Conservation (phyloP, 2,113 vertebrate genomes). For the Python bivittatus region DNA sequence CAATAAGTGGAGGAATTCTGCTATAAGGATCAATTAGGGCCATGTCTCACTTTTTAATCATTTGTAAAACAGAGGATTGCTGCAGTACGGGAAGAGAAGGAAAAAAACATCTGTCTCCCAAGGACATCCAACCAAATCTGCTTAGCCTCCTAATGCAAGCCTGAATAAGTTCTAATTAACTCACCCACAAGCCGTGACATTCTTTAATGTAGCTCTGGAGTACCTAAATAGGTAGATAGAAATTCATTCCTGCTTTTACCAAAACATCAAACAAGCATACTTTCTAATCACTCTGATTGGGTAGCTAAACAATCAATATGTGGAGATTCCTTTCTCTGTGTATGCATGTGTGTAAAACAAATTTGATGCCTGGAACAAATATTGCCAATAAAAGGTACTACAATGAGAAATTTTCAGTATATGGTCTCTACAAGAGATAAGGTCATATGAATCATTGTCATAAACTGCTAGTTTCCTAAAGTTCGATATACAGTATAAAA, state of each 20-base stretch:
- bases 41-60: background rate
- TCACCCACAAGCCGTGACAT: constrained; percentile 16
- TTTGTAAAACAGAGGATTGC: constrained; percentile 17
- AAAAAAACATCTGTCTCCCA: background rate
- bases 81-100: background rate
- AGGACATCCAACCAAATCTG: background rate
- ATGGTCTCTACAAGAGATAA: constrained; percentile 41
- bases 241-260: constrained; percentile 13
- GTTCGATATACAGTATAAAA: background rate
- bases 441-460: constrained; percentile 37
- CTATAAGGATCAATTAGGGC: constrained; percentile 6
- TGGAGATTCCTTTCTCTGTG: background rate
- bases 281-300: background rate
- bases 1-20: background rate
- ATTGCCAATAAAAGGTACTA: constrained; percentile 29
- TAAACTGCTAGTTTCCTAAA: constrained; percentile 26
- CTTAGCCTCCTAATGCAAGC: constrained; percentile 25
- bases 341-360: background rate
- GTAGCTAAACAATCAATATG: constrained; percentile 10
- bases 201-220: constrained; percentile 7
- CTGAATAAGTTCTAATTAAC: constrained; percentile 41
- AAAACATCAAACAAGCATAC: constrained; percentile 21
- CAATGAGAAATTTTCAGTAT: constrained; percentile 33
- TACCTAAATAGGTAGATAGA: constrained; percentile 1
- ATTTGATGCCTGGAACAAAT: constrained; percentile 38